phyloP scores from a whole-genome alignment of 2,888 invertebrate genomes.

The Apodemia zela region DNA sequence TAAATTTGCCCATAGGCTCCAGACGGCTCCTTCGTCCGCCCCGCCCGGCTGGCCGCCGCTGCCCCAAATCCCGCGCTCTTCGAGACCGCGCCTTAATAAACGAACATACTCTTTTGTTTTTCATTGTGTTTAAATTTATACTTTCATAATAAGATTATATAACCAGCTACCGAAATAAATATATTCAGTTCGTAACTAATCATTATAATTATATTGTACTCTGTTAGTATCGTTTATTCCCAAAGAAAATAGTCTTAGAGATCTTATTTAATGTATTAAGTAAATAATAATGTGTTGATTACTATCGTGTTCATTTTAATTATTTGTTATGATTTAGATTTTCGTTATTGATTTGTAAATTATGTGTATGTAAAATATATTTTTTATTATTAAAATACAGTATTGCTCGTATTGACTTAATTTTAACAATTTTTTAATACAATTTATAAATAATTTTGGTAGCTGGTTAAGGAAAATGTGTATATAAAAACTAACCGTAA shows the following conservation, averaged over 20 bases:
- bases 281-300: background rate
- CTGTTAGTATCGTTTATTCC: background rate
- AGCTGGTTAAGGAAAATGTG: conserved; percentile 2
- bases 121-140: too few relatives aligned
- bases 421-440: background rate
- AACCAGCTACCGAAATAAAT: background rate
- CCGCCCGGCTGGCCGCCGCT: too few relatives aligned
- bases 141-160: background rate
- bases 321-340: background rate
- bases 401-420: background rate
- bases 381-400: background rate
- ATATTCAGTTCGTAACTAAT: too few relatives aligned
- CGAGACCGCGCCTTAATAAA: too few relatives aligned
- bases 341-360: background rate
- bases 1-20: too few relatives aligned
- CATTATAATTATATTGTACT: too few relatives aligned
- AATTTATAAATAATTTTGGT: background rate
- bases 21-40: too few relatives aligned
- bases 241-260: background rate
- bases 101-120: too few relatives aligned
- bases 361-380: background rate
- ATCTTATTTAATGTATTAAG: background rate
- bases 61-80: too few relatives aligned
- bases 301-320: background rate
- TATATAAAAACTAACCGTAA: background rate